These are phyloP conservation scores for Pseudeuparius sepicola DNA, from an alignment of 2,888 invertebrate species.

Conservation along the genomic window DNA sequence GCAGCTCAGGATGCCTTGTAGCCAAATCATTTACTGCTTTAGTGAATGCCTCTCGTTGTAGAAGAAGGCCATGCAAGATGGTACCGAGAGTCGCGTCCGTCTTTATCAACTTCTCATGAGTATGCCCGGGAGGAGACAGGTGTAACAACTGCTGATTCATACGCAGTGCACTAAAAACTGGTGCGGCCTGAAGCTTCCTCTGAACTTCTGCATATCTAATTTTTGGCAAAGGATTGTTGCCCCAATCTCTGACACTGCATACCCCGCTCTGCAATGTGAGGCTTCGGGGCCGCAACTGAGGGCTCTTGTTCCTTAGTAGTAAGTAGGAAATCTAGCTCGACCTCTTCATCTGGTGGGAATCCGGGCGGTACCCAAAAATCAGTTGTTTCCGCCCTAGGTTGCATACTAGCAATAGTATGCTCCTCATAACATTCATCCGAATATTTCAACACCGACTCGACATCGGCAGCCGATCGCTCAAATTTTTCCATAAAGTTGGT, in stretches of 20 bases:
- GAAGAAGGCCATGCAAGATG: conserved; percentile 11
- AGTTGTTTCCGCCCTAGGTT: too few species aligned
- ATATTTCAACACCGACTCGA: too few species aligned
- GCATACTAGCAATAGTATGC: too few species aligned
- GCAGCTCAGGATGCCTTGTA: conserved; percentile 1
- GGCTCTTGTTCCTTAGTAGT: conserved; percentile 11
- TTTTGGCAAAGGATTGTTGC: conserved; percentile 7
- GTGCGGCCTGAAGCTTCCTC: conserved; percentile 8
- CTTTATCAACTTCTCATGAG: conserved; percentile 6
- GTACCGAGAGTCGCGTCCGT: conserved; percentile 11
- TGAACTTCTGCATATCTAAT: conserved; percentile 14
- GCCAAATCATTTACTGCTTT: conserved; percentile 6
- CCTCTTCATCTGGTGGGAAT: too few species aligned
- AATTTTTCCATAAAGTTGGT: too few species aligned
- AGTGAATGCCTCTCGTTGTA: conserved; percentile 12
- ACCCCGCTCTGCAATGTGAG: conserved; percentile 15
- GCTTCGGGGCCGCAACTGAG: conserved; percentile 9
- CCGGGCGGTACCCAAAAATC: too few species aligned
- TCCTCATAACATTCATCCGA: too few species aligned
- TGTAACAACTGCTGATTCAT: conserved; percentile 12
- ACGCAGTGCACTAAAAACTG: conserved; percentile 14
- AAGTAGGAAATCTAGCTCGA: conserved; percentile 11
- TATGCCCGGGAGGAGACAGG: conserved; percentile 1
- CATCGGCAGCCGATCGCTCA: too few species aligned
- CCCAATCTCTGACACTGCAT: conserved; percentile 14